Conservation (phyloP, 2,888 invertebrate genomes). For the Drosophila parthenogenetica region DNA sequence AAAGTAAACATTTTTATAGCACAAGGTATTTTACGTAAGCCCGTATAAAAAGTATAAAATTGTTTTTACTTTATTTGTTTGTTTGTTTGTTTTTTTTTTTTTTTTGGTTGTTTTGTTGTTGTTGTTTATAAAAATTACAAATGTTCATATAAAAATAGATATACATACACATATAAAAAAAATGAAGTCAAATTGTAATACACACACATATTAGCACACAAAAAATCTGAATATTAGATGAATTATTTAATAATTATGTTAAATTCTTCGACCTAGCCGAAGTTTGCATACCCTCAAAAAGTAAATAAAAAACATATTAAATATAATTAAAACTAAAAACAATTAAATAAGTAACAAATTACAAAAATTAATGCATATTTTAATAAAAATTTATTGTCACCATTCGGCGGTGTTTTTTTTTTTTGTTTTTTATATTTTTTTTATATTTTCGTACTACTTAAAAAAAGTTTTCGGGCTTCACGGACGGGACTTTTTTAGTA, state of each 20-base stretch:
- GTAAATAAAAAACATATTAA: not conserved
- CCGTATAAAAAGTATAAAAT: slow-evolving; percentile 79
- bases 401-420: slow-evolving; percentile 30
- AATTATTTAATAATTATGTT: slow-evolving; percentile 21
- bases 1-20: slow-evolving; percentile 72
- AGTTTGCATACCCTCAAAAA: slow-evolving; percentile 43
- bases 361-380: slow-evolving; percentile 12
- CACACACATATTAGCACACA: slow-evolving; percentile 41
- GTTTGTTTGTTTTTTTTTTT: slow-evolving; percentile 9
- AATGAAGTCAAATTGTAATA: slow-evolving; percentile 69
- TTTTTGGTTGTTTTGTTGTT: slow-evolving; percentile 1
- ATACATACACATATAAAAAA: slow-evolving; percentile 67
- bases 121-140: slow-evolving; percentile 71
- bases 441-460: not conserved
- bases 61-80: slow-evolving; percentile 51
- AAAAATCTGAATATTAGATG: slow-evolving; percentile 21
- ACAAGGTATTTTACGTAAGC: slow-evolving; percentile 71
- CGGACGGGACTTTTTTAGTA: slow-evolving; percentile 18
- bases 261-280: slow-evolving; percentile 23
- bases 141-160: slow-evolving; percentile 78
- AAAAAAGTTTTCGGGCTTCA: slow-evolving; percentile 7
- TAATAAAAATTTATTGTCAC: slow-evolving; percentile 18
- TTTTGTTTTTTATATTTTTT: not conserved
- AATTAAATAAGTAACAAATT: slow-evolving; percentile 1
- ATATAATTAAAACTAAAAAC: not conserved